These are phyloP conservation scores for Rotaria socialis DNA, from an alignment of 2,888 invertebrate species.

Conservation along the genomic window DNA sequence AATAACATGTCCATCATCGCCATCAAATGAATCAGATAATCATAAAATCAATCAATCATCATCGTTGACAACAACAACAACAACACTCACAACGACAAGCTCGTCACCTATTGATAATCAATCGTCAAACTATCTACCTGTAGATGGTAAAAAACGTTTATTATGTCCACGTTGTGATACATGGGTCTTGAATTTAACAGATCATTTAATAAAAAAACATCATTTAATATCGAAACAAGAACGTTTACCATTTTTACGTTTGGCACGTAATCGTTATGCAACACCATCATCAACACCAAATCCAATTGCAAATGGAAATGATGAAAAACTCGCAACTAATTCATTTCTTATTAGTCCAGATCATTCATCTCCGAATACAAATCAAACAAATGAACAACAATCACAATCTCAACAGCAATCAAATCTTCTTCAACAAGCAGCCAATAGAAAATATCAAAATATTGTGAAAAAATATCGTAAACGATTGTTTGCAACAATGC, in stretches of 20 bases:
- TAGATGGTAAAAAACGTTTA: conserved; percentile 33
- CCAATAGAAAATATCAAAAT: conserved; percentile 21
- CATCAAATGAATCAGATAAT: background rate
- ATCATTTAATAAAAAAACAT: conserved; percentile 36
- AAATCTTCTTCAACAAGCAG: conserved; percentile 2
- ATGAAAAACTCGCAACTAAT: background rate
- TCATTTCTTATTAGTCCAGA: conserved; percentile 25
- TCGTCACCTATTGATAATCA: background rate
- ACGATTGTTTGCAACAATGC: background rate
- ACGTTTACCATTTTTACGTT: conserved; percentile 28
- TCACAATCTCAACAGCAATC: background rate
- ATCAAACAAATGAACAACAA: background rate
- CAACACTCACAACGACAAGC: background rate
- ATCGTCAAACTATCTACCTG: background rate
- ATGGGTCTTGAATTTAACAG: conserved; percentile 28
- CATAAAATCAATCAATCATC: background rate
- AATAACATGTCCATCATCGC: background rate
- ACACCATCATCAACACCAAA: background rate
- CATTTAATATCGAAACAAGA: conserved; percentile 34
- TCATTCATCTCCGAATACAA: background rate
- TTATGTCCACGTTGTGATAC: conserved; percentile 36
- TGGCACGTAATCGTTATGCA: conserved; percentile 32
- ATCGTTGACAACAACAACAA: background rate
- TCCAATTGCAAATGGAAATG: background rate
- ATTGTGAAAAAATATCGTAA: conserved; percentile 33